A percentile compares a stretch with the other conserved stretches of the same genome.
phyloP scores from a whole-genome alignment of 2,113 vertebrate genomes.

The Macroglossus sobrinus region DNA sequence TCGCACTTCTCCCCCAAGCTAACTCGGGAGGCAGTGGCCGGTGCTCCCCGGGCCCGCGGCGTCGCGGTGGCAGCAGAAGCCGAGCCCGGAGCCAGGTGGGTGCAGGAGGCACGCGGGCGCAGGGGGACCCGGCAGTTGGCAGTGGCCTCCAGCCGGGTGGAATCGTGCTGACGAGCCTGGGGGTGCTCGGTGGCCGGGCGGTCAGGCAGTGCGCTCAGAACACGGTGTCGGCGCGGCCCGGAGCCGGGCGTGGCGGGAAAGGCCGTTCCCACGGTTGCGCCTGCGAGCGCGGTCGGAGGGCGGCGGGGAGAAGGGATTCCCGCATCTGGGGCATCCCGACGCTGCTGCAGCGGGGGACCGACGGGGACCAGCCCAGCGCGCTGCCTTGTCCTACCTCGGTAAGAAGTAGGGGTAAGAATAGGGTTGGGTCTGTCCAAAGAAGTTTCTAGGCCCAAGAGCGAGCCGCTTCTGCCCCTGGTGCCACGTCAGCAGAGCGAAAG shows the following conservation, averaged over 20 bases:
- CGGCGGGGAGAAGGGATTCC: background rate
- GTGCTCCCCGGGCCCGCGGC: no score
- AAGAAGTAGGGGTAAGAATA: background rate
- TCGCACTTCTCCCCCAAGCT: rapidly evolving
- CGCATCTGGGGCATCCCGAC: background rate
- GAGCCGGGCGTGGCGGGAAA: background rate
- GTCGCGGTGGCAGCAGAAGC: no score
- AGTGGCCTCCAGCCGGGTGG: background rate
- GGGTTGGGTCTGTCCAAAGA: background rate
- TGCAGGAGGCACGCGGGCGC: no score
- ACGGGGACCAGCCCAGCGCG: background rate
- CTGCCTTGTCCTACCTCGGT: background rate
- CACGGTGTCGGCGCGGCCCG: background rate
- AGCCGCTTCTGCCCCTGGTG: background rate
- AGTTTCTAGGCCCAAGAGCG: background rate
- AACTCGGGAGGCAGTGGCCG: no score
- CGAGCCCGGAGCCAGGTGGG: background rate
- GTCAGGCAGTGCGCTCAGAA: background rate
- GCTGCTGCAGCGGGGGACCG: background rate
- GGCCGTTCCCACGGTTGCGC: no score
- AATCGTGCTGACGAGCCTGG: rapidly evolving
- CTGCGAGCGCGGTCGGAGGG: no score
- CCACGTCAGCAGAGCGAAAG: background rate
- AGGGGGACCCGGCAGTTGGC: background rate
- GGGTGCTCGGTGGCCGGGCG: no score